Evolutionary conservation across 2,797 vertebrate species (phyloP), one percentile per base, ranked within the genome.

Genomic region (Sandelia bainsii): DNA sequence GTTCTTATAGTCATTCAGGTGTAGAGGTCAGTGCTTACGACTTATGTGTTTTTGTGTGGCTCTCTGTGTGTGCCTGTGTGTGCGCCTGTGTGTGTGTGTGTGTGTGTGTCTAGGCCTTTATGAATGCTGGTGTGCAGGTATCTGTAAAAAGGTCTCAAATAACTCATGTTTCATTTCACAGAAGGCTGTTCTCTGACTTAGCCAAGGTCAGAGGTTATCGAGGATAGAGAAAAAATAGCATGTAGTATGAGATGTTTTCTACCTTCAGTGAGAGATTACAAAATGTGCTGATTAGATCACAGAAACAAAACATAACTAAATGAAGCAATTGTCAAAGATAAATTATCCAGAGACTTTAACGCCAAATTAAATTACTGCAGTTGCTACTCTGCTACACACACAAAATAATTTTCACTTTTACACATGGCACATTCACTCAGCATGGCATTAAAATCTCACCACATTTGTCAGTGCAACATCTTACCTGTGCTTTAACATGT

Each of bases 81-180:
- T 32, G 10, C 44, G 40, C 70, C 49, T 69, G 46, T 63, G 34
- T 58, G 60, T 79, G 58, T 69, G 49, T 32, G 52, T 44, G 42
- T 56, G 50, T 62, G 60, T 58, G 70, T 85, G 34, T 78, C 54
- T 7, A 1, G 44, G 73, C 62, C 17, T 44, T 51, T 59, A 65
- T 77, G 59, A 82, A 81, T 75, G 78, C 75, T 74, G 46, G 64
- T 82, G 78, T 68, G 68, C 72, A 82, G 58, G 51, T 77, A 86
- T 86, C 77, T 85, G 85, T 69, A 85, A 85, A 75, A 88, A 76
- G 57, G 74, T 32, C 66, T 90, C 82, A 87, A 87, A 86, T 86
- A 86, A 80, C 89, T 90, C 50, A 44, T 84, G 53, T 91, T 90
- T 88, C 84, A 86, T 83, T 87, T 89, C 86, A 87, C 88, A 84